Evolutionary conservation across 2,888 invertebrate genomes (phyloP).

Genomic region (Ochropleura leucogaster): DNA sequence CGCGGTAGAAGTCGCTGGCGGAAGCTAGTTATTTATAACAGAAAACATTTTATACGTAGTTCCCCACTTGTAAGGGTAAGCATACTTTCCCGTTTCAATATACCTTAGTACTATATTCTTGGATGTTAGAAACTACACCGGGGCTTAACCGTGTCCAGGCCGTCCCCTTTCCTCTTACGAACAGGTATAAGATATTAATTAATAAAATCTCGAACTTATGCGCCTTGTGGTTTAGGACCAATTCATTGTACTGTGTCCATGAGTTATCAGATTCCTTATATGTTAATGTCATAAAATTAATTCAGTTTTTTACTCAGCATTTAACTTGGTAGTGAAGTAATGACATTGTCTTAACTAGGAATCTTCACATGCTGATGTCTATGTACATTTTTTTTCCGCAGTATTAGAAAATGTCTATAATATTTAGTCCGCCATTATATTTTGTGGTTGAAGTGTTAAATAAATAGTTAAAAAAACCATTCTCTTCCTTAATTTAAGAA

Average conservation of each 20-base stretch:
- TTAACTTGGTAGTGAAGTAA: background rate
- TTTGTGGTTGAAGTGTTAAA: too few relatives aligned
- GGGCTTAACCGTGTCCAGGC: slow-evolving; percentile 2
- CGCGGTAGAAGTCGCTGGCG: too few relatives aligned
- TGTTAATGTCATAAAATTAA: background rate
- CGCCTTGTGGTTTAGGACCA: background rate
- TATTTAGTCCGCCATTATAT: too few relatives aligned
- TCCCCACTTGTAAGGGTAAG: background rate
- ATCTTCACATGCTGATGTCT: background rate
- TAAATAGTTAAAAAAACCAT: background rate
- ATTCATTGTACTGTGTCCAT: slow-evolving; percentile 25
- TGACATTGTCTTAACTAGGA: background rate
- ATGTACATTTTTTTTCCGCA: background rate
- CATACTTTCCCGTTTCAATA: background rate
- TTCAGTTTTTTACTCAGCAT: background rate
- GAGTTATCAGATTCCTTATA: background rate
- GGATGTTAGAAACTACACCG: background rate
- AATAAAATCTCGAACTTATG: background rate
- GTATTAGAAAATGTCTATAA: too few relatives aligned
- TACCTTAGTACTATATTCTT: background rate
- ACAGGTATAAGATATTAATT: background rate
- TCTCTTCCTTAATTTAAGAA: background rate
- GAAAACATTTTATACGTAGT: background rate
- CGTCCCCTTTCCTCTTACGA: slow-evolving; percentile 19
- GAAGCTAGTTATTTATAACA: too few relatives aligned